A percentile compares a stretch with the other conserved stretches of the same genome.
Conservation (phyloP, 1,140 invertebrate genomes). For the Orius laevigatus region DNA sequence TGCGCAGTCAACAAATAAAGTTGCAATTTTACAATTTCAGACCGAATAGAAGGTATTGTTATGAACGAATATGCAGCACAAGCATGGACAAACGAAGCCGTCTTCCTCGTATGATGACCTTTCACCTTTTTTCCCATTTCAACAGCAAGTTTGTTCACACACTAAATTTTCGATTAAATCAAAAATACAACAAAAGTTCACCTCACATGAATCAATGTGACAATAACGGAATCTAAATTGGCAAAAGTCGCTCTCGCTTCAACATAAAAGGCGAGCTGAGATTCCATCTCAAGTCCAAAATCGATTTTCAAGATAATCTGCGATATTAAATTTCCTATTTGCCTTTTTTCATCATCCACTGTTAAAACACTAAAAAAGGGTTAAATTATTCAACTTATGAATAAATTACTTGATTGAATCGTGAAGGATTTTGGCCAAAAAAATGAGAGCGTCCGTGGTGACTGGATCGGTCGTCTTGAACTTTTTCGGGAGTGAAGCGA, state of each 20-base stretch:
- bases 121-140: slow-evolving; percentile 54
- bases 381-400: slow-evolving; percentile 3
- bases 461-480: slow-evolving; percentile 61
- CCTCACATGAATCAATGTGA: slow-evolving; percentile 66
- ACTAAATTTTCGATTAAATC: slow-evolving; percentile 30
- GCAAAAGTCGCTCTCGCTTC: slow-evolving; percentile 76
- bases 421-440: slow-evolving; percentile 71
- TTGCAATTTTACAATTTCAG: slow-evolving; percentile 54
- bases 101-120: slow-evolving; percentile 63
- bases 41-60: slow-evolving; percentile 81
- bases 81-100: slow-evolving; percentile 72
- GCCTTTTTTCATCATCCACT: slow-evolving; percentile 78
- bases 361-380: slow-evolving; percentile 58
- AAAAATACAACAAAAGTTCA: background rate
- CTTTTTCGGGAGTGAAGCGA: slow-evolving; percentile 36
- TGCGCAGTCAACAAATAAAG: slow-evolving; percentile 78
- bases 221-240: slow-evolving; percentile 73
- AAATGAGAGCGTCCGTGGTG: slow-evolving; percentile 71
- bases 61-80: slow-evolving; percentile 91
- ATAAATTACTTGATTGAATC: slow-evolving; percentile 71
- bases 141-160: slow-evolving; percentile 62
- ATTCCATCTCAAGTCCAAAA: slow-evolving; percentile 73
- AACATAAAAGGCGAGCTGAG: slow-evolving; percentile 83
- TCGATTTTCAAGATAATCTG: slow-evolving; percentile 61
- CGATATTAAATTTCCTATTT: slow-evolving; percentile 69